These are phyloP conservation scores for Atta texana DNA, from an alignment of 1,140 invertebrate species.

Conservation along the genomic window DNA sequence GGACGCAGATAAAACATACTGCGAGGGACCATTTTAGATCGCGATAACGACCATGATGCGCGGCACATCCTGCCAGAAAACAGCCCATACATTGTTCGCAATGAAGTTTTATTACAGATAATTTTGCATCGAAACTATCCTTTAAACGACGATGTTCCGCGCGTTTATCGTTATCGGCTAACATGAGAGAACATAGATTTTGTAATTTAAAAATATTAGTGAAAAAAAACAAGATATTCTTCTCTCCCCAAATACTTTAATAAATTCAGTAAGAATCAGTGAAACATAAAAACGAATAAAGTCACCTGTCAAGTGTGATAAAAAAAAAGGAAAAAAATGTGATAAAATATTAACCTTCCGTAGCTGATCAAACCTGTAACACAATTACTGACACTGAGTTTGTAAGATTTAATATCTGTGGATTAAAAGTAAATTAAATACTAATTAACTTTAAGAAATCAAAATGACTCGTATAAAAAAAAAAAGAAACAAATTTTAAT, in stretches of 20 bases:
- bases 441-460: too few relatives aligned
- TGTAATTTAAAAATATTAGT: not conserved
- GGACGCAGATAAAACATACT: slow-evolving; percentile 43
- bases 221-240: not conserved
- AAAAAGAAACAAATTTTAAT: too few relatives aligned
- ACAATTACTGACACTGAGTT: too few relatives aligned
- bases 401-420: too few relatives aligned
- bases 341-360: too few relatives aligned
- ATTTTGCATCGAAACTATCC: slow-evolving; percentile 33
- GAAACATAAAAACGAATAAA: not conserved
- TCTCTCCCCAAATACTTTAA: not conserved
- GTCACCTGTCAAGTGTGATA: too few relatives aligned
- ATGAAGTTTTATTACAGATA: slow-evolving; percentile 39
- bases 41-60: slow-evolving; percentile 57
- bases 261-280: not conserved
- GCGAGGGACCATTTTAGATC: slow-evolving; percentile 41
- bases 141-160: not conserved
- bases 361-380: too few relatives aligned
- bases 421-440: too few relatives aligned
- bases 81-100: slow-evolving; percentile 44
- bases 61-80: slow-evolving; percentile 57
- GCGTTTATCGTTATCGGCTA: slow-evolving; percentile 6
- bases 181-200: not conserved
- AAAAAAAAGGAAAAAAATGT: too few relatives aligned
- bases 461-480: too few relatives aligned